Conservation (phyloP, 1,140 invertebrate species). For the Eciton burchellii region DNA sequence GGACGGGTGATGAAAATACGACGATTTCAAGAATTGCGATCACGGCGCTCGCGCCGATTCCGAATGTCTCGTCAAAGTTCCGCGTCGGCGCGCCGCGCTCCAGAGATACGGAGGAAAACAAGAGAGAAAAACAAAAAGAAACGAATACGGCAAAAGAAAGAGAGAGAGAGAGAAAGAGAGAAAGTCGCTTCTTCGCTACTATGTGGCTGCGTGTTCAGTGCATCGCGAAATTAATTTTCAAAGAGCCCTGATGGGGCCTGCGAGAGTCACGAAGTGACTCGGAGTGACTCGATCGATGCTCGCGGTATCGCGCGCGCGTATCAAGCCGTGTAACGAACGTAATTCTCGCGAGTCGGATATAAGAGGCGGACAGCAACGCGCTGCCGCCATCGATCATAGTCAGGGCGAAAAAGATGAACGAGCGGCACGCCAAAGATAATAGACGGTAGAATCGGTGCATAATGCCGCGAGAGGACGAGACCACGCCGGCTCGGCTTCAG, state of each 20-base stretch:
- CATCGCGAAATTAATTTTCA: constrained; percentile 7
- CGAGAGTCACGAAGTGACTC: constrained; percentile 11
- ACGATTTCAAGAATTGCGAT: background rate
- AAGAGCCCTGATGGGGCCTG: constrained; percentile 3
- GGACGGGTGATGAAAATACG: too few relatives aligned
- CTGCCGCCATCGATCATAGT: constrained; percentile 57
- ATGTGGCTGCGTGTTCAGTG: background rate
- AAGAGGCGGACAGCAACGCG: constrained; percentile 22
- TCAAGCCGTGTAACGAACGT: constrained; percentile 56
- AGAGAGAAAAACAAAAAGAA: too few relatives aligned
- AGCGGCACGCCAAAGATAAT: constrained; percentile 61
- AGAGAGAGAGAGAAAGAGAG: too few relatives aligned
- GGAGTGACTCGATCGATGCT: background rate
- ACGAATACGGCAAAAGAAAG: too few relatives aligned
- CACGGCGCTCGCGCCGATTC: too few relatives aligned
- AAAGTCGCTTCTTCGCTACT: too few relatives aligned
- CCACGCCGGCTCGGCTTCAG: background rate
- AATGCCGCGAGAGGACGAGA: constrained; percentile 37
- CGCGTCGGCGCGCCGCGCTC: too few relatives aligned
- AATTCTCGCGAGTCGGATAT: constrained; percentile 58
- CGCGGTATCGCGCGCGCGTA: constrained; percentile 45
- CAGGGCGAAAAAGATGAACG: constrained; percentile 66
- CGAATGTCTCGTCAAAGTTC: too few relatives aligned
- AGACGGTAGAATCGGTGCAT: constrained; percentile 34
- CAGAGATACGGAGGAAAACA: too few relatives aligned